Evolutionary conservation across 2,113 vertebrate genomes (phyloP), one percentile per base, ranked within the genome.

Genomic region (Anseranas semipalmata): DNA sequence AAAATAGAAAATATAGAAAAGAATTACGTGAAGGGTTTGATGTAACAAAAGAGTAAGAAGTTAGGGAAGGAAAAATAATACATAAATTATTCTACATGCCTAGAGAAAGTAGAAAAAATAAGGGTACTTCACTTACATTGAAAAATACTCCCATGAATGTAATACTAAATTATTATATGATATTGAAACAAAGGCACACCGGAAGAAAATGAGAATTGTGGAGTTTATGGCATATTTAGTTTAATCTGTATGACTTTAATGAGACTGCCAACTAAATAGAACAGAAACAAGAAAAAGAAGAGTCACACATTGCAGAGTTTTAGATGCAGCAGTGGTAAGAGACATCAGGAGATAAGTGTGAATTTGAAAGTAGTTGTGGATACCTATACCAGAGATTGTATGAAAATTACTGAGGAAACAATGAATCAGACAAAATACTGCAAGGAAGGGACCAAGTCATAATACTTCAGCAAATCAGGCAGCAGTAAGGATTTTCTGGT

Each of bases 1-100:
- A 95, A 96, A 96, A 96, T 95, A 95, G 94, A 89, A 90, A 82
- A 55, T n/a, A 32, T 8, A 22, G 84, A 82, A 55, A 79, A 82
- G 35, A 92, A 66, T 73, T 82, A 13, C 0, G 0, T 56, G 65
- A 81, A 85, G 73, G 30, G 30, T 74, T 82, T 93, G 4, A 3
- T 52, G 30, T n/a, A 50, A 93, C 24, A 79, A 50, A 72, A 32
- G 37, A 67, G 19, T 43, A 67, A 74, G 50, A 67, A 70, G 25
- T 46, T 33, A 77, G 59, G 33, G 76, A 85, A 89, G 39, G 65
- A 50, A 68, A 52, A 84, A 58, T 53, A 92, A 45, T 60, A 67
- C 83, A 67, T 74, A 82, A 91, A 83, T 90, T 4, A 17, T 71
- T 80, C 68, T 59, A 7, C 20, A 3, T 80, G 59, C 82, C 33